Evolutionary conservation across 2,888 invertebrate species (phyloP), one percentile per base, ranked within the genome.

Genomic region (Nemurella pictetii): DNA sequence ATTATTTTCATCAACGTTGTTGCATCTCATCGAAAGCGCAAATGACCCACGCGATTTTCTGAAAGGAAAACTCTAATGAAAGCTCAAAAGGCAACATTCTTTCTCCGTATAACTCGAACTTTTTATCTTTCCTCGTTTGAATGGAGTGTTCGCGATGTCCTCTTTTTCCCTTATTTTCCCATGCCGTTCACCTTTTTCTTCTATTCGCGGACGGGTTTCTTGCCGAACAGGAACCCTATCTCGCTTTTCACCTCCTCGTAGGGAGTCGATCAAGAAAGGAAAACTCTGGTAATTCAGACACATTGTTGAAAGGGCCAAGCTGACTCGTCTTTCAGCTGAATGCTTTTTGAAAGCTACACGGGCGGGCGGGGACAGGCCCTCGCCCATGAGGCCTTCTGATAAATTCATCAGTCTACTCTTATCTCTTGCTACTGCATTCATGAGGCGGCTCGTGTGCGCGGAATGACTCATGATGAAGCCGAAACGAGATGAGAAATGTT

Each of bases 211-310:
- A 55, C 35, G 9, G 55, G 55, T 55, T 55, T 55, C 55, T 55
- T 55, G 55, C 55, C 55, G 9, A 55, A 20, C 20, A n/a, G n/a
- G n/a, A n/a, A n/a, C 20, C 55, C 55, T 55, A 55, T 55, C 55
- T 55, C 55, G 55, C 55, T 55, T 55, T 55, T 55, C 55, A 55
- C 75, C 28, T 26, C 26, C 75, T 75, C 75, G 25, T 20, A 75
- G 75, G 26, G 28, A 28, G 75, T 75, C 55, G 55, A 55, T 55
- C 55, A 55, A 75, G 26, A 75, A 75, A 75, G 75, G 28, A 28
- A 74, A 75, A 75, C 75, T 26, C 28, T n/a, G 4, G 78, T 78
- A 78, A 78, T 78, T 78, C 78, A 78, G 78, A 30, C 78, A 30
- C 78, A 78, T 78, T 28, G 78, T 78, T n/a, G 78, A 27, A 28